Conservation (phyloP, 1,140 invertebrate species). For the Druon quercuslanigerum region DNA sequence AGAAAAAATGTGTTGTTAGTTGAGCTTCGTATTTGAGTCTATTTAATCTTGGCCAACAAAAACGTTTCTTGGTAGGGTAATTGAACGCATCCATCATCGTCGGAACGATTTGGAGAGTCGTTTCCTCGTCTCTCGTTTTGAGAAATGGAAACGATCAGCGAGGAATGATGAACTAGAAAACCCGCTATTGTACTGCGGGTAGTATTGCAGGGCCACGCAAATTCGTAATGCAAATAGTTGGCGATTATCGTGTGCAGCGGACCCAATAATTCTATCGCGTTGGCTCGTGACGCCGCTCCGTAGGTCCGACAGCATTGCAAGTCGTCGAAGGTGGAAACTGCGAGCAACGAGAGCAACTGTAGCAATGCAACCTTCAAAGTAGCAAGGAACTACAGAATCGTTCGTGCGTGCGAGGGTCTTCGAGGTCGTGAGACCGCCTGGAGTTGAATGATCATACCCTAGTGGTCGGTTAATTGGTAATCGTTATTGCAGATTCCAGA, state of each 20-base stretch:
- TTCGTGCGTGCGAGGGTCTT: slow-evolving; percentile 55
- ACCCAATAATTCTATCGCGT: slow-evolving; percentile 52
- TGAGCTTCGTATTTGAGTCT: not conserved
- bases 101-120: not conserved
- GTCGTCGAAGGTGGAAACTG: slow-evolving; percentile 37
- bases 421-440: slow-evolving; percentile 56
- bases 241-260: slow-evolving; percentile 50
- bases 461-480: no score
- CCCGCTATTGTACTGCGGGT: not conserved
- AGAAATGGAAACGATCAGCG: not conserved
- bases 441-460: slow-evolving; percentile 63
- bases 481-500: no score
- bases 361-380: slow-evolving; percentile 45
- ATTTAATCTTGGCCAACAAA: slow-evolving; percentile 38
- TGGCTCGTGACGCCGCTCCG: slow-evolving; percentile 43
- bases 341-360: slow-evolving; percentile 32
- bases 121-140: not conserved
- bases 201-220: slow-evolving; percentile 43
- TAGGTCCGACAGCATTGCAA: slow-evolving; percentile 44
- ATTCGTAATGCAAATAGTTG: slow-evolving; percentile 53
- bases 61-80: slow-evolving; percentile 37
- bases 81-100: slow-evolving; percentile 46
- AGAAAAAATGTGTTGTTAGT: not conserved
- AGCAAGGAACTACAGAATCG: slow-evolving; percentile 45
- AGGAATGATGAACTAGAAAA: not conserved